Percentiles rank a stretch among this genome's conserved stretches.
These are phyloP conservation scores for Camelus bactrianus DNA, from an alignment of 2,113 vertebrate genomes.

Conservation along the genomic window DNA sequence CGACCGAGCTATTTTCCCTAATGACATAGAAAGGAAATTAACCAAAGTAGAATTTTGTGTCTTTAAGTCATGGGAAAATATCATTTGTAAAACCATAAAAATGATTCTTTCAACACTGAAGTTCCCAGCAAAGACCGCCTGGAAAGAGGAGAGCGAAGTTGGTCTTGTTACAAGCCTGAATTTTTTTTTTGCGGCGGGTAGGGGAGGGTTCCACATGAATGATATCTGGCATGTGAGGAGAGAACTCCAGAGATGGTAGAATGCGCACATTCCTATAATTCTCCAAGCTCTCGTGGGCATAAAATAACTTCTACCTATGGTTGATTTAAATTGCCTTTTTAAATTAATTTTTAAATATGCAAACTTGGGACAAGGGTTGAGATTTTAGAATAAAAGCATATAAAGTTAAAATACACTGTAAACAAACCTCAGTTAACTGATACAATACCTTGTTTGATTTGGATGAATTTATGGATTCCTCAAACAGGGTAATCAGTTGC, in stretches of 20 bases:
- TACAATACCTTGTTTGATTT: not conserved
- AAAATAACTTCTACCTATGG: conserved; percentile 3
- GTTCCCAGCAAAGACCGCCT: conserved; percentile 13
- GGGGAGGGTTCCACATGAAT: not conserved
- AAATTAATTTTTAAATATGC: conserved; percentile 10
- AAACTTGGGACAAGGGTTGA: not conserved
- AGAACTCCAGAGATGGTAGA: not conserved
- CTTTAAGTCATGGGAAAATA: conserved; percentile 30
- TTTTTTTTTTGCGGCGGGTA: not conserved
- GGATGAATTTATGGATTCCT: conserved; percentile 23
- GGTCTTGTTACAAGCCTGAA: not conserved
- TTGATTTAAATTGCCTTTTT: not conserved
- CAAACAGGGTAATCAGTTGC: not conserved
- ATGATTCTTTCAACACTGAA: conserved; percentile 10
- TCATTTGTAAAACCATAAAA: not conserved
- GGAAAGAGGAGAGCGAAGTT: not conserved
- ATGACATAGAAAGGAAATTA: not conserved
- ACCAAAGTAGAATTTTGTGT: not conserved
- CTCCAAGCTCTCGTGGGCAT: not conserved
- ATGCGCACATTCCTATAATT: not conserved
- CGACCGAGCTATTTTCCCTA: not conserved
- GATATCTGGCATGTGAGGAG: not conserved
- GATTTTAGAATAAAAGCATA: conserved; percentile 26
- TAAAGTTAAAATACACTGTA: not conserved
- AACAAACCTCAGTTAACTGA: not conserved